Percentiles rank a stretch among this genome's conserved stretches.
These are phyloP conservation scores for Peromyscus attwateri DNA, from an alignment of 2,797 vertebrate genomes.

Conservation along the genomic window DNA sequence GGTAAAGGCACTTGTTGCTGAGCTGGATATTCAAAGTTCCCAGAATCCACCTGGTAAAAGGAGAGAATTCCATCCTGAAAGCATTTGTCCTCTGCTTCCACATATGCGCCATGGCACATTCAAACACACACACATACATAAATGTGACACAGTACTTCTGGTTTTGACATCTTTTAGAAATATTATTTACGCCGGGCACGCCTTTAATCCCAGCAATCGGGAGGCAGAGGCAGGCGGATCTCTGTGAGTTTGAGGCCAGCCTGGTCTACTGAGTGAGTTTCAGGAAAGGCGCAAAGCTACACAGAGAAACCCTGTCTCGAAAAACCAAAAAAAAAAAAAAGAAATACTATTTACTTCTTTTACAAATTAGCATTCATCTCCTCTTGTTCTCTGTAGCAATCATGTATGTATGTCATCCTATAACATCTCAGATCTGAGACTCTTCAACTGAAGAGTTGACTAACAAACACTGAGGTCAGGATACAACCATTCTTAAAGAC, in stretches of 20 bases:
- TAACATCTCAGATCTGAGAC: conserved; percentile 8
- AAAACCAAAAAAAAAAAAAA: neutral
- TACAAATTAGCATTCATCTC: conserved; percentile 16
- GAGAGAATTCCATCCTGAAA: neutral
- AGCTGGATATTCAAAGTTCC: neutral
- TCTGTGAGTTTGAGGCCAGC: too few relatives aligned
- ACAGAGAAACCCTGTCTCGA: too few relatives aligned
- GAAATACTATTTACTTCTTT: conserved; percentile 51
- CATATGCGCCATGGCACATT: neutral
- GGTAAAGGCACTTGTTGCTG: neutral
- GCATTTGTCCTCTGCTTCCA: neutral
- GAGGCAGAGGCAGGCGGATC: too few relatives aligned
- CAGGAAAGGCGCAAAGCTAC: too few relatives aligned
- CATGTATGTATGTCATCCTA: neutral
- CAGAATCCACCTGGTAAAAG: neutral
- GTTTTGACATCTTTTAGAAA: conserved; percentile 15
- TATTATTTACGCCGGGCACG: neutral
- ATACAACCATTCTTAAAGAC: neutral
- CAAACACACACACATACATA: neutral
- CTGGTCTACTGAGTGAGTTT: too few relatives aligned
- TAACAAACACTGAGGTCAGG: neutral
- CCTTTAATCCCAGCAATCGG: too few relatives aligned
- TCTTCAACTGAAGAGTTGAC: conserved; percentile 5
- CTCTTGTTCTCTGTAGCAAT: neutral
- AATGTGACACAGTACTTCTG: neutral